Evolutionary conservation across 2,888 invertebrate genomes (phyloP), one percentile per base, ranked within the genome.

Genomic region (Hemicrepidius hirtus): DNA sequence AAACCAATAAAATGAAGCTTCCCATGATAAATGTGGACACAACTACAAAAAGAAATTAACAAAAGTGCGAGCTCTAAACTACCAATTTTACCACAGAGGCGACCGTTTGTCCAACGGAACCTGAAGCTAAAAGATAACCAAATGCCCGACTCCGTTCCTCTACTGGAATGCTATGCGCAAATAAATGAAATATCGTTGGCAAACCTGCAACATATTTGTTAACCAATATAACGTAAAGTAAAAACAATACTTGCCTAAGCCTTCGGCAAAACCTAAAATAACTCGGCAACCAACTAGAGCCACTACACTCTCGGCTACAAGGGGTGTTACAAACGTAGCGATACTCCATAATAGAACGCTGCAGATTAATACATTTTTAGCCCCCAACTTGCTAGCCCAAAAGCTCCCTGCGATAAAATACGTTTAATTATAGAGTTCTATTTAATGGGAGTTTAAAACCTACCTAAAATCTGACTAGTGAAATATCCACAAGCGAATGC

Each of bases 401-500:
- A 90, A 91, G 37, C 92, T 92, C 72, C 93, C 93, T 81, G 90
- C 86, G 44, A 82, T 44, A 44, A 28, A 57, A 9, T 3, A 7
- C 9, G 7, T 32, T 9, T 32, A 32, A 46, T 40, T 6, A 40
- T 13, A 2, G 13, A 10, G 18, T 9, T 13, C 9, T 46, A 46
- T 13, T 12, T 64, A 16, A 49, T 35, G 32, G n/a, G 24, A 53
- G 6, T 12, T 10, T 2, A 20, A 50, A 24, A 21, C 53, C 0
- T 13, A 84, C 86, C 86, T 55, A 86, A 77, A 85, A 93, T 91
- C 88, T 93, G 93, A 87, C 93, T 93, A 79, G 92, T 92, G 81
- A 94, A 91, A 82, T 93, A 94, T 32, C 94, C 94, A 74, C 93
- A 91, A 37, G 93, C 92, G 85, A 94, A 94, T 5, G 93, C 92